Evolutionary conservation across 2,888 invertebrate genomes (phyloP), one percentile per base, ranked within the genome.

Genomic region (Synanthedon tipuliformis): DNA sequence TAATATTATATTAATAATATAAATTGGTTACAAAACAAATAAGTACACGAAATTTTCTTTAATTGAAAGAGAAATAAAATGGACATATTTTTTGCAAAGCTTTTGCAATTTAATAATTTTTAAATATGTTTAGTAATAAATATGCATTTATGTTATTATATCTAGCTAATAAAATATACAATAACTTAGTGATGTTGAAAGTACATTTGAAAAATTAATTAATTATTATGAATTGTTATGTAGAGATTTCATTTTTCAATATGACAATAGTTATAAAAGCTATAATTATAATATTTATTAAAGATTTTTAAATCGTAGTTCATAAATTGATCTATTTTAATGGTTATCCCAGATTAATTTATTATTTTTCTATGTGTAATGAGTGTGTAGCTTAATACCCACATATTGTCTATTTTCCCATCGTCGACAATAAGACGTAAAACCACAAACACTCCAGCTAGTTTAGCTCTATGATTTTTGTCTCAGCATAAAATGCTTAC

Each of bases 221-320:
- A 45, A 45, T 45, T 34, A 34, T 34, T 34, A 10, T 34, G 34
- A 34, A 45, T 51, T 57, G 52, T 52, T 27, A 50, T 54, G 45
- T 49, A 23, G 11, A 48, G 34, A 40, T 48, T 50, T 59, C 56
- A 55, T 57, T 60, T 67, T 61, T 61, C 55, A 60, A 66, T 62
- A 65, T 62, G 70, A 74, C 68, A 74, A 75, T 74, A 75, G 71
- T 67, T 66, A 64, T 66, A 61, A 61, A 59, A 61, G 53, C 56
- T 59, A 61, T 58, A 61, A 60, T 61, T 18, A 51, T 58, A 62
- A n/a, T 60, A 57, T 59, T 62, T 63, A 58, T 59, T 53, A 56
- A 15, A 45, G 45, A 61, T 62, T 61, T 55, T 56, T 52, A 51
- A 61, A 53, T 34, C 10, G 10, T 34, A 34, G 34, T 34, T 34